Conservation (phyloP, 2,113 vertebrate genomes). For the Colistium nudipinnis region DNA sequence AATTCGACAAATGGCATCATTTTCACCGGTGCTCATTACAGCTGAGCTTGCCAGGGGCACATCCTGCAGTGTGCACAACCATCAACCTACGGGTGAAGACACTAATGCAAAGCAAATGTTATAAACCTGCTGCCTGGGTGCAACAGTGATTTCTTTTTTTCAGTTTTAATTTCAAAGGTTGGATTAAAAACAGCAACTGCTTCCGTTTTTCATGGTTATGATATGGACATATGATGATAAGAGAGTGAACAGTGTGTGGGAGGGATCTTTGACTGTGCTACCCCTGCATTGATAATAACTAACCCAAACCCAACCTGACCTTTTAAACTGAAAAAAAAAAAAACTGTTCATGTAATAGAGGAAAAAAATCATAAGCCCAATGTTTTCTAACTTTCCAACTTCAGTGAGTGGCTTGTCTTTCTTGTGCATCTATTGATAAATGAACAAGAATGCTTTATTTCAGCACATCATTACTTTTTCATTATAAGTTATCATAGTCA, state of each 20-base stretch:
- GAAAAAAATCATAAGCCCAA: not conserved
- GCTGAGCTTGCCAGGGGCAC: conserved; percentile 4
- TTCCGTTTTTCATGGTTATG: not conserved
- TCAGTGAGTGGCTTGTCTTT: conserved; percentile 1
- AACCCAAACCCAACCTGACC: not conserved
- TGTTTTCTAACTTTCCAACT: conserved; percentile 6
- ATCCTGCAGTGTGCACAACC: not conserved
- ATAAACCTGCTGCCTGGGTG: not conserved
- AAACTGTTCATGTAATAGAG: not conserved
- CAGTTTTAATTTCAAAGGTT: not conserved
- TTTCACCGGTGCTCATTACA: not conserved
- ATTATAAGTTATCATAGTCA: conserved; percentile 66
- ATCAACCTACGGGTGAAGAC: not conserved
- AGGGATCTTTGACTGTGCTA: conserved; percentile 3
- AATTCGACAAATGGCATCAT: conserved; percentile 40
- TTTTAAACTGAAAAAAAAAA: not conserved
- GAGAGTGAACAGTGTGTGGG: conserved; percentile 2
- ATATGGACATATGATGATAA: not conserved
- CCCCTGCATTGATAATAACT: not conserved
- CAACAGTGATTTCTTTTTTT: not conserved
- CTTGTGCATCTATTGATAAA: conserved; percentile 41
- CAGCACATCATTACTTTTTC: conserved; percentile 63
- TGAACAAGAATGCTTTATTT: conserved; percentile 30
- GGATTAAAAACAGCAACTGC: not conserved
- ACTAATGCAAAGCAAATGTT: not conserved